phyloP scores from a whole-genome alignment of 1,140 invertebrate genomes.

The Aethina tumida region DNA sequence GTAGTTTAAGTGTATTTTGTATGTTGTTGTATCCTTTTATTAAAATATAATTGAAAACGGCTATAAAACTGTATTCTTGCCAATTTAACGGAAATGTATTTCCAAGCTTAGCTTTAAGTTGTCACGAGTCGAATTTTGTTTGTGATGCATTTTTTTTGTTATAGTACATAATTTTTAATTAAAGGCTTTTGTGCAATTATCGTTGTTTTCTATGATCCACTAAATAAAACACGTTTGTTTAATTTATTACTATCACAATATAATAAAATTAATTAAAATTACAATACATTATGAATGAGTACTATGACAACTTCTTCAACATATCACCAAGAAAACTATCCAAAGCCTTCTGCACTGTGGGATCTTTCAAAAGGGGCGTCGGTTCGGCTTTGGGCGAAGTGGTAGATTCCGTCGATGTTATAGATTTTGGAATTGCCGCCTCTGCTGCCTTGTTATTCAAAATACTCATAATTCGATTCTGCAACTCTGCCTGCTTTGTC shows the following conservation, averaged over 20 bases:
- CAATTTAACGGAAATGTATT: no score
- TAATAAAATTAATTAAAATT: conserved; percentile 2
- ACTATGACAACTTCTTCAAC: conserved; percentile 43
- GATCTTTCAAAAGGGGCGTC: conserved; percentile 55
- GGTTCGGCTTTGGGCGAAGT: conserved; percentile 26
- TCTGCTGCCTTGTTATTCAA: conserved; percentile 48
- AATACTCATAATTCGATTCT: conserved; percentile 77
- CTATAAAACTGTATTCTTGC: no score
- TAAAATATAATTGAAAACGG: no score
- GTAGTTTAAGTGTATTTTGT: no score
- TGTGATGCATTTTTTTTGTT: no score
- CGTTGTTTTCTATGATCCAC: no score
- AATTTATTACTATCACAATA: no score
- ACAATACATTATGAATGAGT: conserved; percentile 1
- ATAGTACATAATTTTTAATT: neutral
- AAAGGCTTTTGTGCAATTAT: no score
- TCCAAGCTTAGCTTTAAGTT: no score
- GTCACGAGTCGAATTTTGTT: no score
- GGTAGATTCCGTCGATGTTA: conserved; percentile 14
- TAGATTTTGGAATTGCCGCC: conserved; percentile 29
- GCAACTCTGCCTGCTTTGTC: conserved; percentile 58
- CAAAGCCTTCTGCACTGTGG: conserved; percentile 63
- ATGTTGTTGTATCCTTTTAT: no score
- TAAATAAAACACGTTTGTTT: no score
- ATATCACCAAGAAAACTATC: conserved; percentile 59